Evolutionary conservation across 2,888 invertebrate genomes (phyloP), one percentile per base, ranked within the genome.

Genomic region (Diachrysia chrysitis): DNA sequence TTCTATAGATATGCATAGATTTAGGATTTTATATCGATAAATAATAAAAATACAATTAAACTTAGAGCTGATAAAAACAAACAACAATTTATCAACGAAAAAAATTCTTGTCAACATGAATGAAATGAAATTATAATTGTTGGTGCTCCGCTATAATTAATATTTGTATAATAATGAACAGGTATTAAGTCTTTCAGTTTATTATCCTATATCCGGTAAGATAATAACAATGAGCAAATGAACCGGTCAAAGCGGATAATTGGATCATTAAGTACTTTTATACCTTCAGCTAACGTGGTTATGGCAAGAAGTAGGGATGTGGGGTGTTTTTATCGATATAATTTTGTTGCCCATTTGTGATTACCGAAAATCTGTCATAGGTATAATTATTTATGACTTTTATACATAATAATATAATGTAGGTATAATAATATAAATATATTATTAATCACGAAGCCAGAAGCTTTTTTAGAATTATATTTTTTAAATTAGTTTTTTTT

Each of bases 261-360:
- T 84, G 82, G 81, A 74, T 77, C 83, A 76, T 84, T 85, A 84
- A 71, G 71, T 82, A 81, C 83, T 82, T 85, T 84, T 84, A 83
- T 82, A 80, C 81, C 75, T 80, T 67, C 77, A 72, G 71, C 67
- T 72, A 78, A 75, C 72, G 66, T 63, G 63, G 71, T 79, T 83
- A 81, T 80, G 77, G 69, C 42, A 64, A 61, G 29, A 59, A 48
- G 51, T 78, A 83, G 82, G 63, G 79, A 76, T 74, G 84, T 57
- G 71, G 21, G 16, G 2, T 6, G 1, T 21, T 51, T 17, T 51
- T 51, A 19, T 51, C 48, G 48, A 51, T 51, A 19, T 48, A 19
- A 10, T 17, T 19, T 4, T 9, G n/a, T n/a, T n/a, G n/a, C 72
- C 51, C 54, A 42, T 23, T 9, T 12, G 17, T 17, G 7, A n/a